These are phyloP conservation scores for Caenorhabditis sp. DNA, from an alignment of 2,888 invertebrate species.

Conservation along the genomic window DNA sequence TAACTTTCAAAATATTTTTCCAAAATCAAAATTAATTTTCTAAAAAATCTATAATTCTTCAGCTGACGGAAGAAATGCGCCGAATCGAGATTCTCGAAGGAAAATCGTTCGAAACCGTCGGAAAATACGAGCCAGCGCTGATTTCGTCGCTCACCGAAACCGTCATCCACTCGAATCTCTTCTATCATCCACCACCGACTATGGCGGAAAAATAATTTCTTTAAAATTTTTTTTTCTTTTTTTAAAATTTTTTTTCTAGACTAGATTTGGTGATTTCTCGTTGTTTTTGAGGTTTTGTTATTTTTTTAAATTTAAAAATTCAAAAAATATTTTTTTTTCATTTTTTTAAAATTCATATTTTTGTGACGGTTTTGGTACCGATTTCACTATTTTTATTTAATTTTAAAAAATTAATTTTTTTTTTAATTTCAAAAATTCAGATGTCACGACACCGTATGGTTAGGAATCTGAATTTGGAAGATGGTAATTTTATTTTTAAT, in stretches of 20 bases:
- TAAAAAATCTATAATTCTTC: no score
- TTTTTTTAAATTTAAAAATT: conserved; percentile 2
- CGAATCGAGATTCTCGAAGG: conserved; percentile 69
- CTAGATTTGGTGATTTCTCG: neutral
- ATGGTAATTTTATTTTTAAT: conserved; percentile 74
- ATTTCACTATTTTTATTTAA: neutral
- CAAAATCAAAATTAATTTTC: conserved; percentile 61
- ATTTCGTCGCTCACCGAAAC: conserved; percentile 77
- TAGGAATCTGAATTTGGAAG: conserved; percentile 76
- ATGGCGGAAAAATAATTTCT: conserved; percentile 66
- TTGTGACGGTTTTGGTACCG: neutral
- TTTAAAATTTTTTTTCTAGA: conserved; percentile 2
- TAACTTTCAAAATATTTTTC: no score
- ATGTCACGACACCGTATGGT: conserved; percentile 79
- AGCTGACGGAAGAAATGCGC: conserved; percentile 46
- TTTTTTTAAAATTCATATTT: neutral
- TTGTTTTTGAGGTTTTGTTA: conserved; percentile 18
- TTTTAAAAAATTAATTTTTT: conserved; percentile 13
- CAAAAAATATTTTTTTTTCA: conserved; percentile 6
- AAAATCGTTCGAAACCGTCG: conserved; percentile 59
- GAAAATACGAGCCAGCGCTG: conserved; percentile 75
- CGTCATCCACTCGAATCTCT: conserved; percentile 75
- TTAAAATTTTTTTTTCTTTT: conserved; percentile 1
- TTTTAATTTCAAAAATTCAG: conserved; percentile 13
- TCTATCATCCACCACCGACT: conserved; percentile 75